Evolutionary conservation across 2,113 vertebrate genomes (phyloP).

Genomic region (Cepphus grylle): DNA sequence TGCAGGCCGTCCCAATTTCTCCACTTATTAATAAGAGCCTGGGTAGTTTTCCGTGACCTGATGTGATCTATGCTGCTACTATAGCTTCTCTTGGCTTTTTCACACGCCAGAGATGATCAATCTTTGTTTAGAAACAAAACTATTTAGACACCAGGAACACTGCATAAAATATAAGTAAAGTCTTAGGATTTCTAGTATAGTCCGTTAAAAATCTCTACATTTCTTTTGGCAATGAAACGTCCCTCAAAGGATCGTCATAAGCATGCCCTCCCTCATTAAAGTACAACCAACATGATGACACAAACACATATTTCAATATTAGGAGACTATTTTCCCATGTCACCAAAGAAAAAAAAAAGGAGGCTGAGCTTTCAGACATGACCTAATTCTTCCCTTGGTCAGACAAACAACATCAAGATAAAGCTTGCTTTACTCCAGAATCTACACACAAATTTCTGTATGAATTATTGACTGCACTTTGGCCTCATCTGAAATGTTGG

Average conservation of each 20-base stretch:
- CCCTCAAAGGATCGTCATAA: neutral
- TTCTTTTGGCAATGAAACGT: neutral
- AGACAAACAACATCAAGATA: neutral
- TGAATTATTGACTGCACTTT: conserved; percentile 77
- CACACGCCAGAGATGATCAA: neutral
- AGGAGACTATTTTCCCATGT: neutral
- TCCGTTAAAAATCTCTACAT: neutral
- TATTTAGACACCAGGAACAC: neutral
- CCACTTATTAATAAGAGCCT: neutral
- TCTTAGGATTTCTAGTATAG: neutral
- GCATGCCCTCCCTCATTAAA: neutral
- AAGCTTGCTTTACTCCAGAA: conserved; percentile 42
- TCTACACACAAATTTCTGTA: conserved; percentile 63
- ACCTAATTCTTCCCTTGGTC: conserved; percentile 23
- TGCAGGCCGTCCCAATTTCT: neutral
- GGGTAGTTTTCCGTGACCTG: neutral
- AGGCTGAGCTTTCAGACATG: neutral
- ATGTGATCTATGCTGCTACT: neutral
- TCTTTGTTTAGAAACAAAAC: conserved; percentile 39
- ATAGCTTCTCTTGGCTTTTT: neutral
- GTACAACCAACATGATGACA: neutral
- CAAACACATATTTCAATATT: neutral
- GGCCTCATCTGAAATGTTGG: conserved; percentile 70
- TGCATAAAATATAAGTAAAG: neutral
- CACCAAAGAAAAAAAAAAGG: neutral